Conservation (phyloP, 2,113 vertebrate species). For the Pogonocichla stellata region DNA sequence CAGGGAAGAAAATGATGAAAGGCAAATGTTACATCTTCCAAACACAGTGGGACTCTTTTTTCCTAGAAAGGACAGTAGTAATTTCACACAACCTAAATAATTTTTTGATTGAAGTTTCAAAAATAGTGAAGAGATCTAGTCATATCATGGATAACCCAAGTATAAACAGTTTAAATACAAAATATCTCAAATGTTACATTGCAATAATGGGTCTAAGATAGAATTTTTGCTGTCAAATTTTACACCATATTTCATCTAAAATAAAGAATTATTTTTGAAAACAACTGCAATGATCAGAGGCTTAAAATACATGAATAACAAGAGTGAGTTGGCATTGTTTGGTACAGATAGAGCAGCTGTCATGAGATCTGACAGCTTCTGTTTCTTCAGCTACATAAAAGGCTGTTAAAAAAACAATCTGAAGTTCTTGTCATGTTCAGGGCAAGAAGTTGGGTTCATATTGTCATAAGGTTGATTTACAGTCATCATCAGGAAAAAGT, state of each 20-base stretch:
- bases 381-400: not conserved
- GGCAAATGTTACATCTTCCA: not conserved
- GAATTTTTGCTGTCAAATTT: not conserved
- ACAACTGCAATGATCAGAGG: not conserved
- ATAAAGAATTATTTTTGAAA: not conserved
- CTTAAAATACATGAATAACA: not conserved
- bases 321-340: not conserved
- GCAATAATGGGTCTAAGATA: not conserved
- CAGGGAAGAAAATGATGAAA: not conserved
- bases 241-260: not conserved
- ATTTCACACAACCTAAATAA: not conserved
- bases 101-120: not conserved
- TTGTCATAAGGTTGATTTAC: not conserved
- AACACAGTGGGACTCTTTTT: not conserved
- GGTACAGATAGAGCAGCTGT: not conserved
- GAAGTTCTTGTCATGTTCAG: not conserved
- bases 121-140: not conserved
- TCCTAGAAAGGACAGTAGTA: not conserved
- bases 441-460: not conserved
- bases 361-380: not conserved
- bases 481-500: not conserved
- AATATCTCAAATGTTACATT: not conserved
- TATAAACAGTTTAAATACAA: not conserved
- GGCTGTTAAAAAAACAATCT: not conserved
- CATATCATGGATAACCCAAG: not conserved